These are phyloP conservation scores for Osmoderma eremita DNA, from an alignment of 2,888 invertebrate species.

Conservation along the genomic window DNA sequence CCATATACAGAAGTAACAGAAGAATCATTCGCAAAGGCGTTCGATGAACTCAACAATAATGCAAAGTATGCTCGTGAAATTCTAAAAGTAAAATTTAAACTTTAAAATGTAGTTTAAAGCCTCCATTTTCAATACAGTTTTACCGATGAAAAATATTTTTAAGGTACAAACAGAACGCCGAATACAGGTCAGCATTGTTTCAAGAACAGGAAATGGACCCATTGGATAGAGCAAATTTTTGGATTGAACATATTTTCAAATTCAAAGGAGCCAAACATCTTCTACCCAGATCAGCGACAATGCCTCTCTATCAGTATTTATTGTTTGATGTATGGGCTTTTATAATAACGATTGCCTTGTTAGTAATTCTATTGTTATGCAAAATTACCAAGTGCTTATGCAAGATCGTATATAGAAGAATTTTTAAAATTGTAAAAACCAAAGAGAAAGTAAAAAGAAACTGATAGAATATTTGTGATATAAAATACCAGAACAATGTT, in stretches of 20 bases:
- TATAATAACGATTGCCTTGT: background rate
- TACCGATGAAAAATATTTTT: background rate
- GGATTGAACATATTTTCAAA: conserved; percentile 54
- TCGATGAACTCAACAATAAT: conserved; percentile 52
- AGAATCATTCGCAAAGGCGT: conserved; percentile 59
- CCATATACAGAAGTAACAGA: conserved; percentile 58
- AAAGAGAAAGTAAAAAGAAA: too few relatives aligned
- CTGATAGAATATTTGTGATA: too few relatives aligned
- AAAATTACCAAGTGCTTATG: background rate
- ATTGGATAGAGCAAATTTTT: conserved; percentile 53
- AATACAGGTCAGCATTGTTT: conserved; percentile 42
- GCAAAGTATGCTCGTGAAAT: conserved; percentile 13
- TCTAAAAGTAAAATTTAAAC: too few relatives aligned
- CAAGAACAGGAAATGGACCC: conserved; percentile 53
- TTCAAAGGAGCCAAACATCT: conserved; percentile 53
- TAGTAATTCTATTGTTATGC: background rate
- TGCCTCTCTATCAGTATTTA: conserved; percentile 52
- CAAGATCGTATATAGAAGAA: background rate
- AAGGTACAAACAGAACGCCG: conserved; percentile 12
- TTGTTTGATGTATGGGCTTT: conserved; percentile 51
- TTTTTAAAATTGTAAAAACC: too few relatives aligned
- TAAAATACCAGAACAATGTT: too few relatives aligned
- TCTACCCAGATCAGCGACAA: conserved; percentile 47
- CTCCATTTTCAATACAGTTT: too few relatives aligned
- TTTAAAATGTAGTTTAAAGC: too few relatives aligned